Percentiles rank a stretch among this genome's conserved stretches.
These are phyloP conservation scores for Thumatha senex DNA, from an alignment of 2,888 invertebrate species.

Conservation along the genomic window DNA sequence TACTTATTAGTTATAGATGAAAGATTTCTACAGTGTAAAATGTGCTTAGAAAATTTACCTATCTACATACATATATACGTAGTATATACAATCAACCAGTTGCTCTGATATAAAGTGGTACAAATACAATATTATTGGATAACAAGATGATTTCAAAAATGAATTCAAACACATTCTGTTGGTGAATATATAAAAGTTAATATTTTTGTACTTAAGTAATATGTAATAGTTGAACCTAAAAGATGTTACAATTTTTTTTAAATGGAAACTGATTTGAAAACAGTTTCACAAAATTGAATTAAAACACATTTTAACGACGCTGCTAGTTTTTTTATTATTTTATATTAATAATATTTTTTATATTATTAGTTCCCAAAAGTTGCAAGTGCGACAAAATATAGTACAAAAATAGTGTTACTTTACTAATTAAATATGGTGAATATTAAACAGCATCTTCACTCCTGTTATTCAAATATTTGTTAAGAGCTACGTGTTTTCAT, in stretches of 20 bases:
- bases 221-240: conserved; percentile 48
- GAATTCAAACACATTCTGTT: conserved; percentile 43
- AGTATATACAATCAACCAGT: conserved; percentile 62
- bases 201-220: conserved; percentile 81
- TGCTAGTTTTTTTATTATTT: too few relatives aligned
- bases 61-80: conserved; percentile 40
- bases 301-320: too few relatives aligned
- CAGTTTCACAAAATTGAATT: too few relatives aligned
- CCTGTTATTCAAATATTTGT: too few relatives aligned
- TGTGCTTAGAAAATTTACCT: conserved; percentile 52
- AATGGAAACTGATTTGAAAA: conserved; percentile 24
- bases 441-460: too few relatives aligned
- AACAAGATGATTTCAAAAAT: conserved; percentile 58
- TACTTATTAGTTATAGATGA: conserved; percentile 63
- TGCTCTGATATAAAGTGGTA: conserved; percentile 79
- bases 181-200: conserved; percentile 73
- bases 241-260: conserved; percentile 33
- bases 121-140: conserved; percentile 73
- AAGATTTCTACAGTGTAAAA: conserved; percentile 48
- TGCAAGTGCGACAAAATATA: too few relatives aligned
- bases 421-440: too few relatives aligned
- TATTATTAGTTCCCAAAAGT: too few relatives aligned
- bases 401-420: too few relatives aligned
- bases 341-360: too few relatives aligned
- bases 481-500: conserved; percentile 12